phyloP scores from a whole-genome alignment of 2,888 invertebrate species.

The Cactoblastis cactorum region DNA sequence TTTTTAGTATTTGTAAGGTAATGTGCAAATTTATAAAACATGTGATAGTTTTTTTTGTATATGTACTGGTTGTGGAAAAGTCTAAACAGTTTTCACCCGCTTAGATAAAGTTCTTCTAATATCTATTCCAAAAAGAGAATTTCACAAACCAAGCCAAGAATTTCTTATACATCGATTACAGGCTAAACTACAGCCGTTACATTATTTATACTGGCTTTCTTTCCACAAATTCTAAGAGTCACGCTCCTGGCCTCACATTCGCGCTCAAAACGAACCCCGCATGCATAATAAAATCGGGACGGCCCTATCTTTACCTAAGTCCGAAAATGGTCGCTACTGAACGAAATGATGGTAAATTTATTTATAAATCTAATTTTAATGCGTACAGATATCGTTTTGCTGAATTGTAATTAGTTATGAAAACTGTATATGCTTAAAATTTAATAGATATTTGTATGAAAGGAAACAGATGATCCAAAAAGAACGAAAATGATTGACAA shows the following conservation, averaged over 20 bases:
- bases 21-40: too few species aligned
- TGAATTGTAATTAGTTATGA: not conserved
- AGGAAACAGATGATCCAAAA: too few species aligned
- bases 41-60: too few species aligned
- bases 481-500: too few species aligned
- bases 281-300: slow-evolving; percentile 13
- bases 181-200: slow-evolving; percentile 8
- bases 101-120: not conserved
- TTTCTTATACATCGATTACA: slow-evolving; percentile 4
- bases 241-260: slow-evolving; percentile 4
- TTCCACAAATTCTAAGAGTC: slow-evolving; percentile 3
- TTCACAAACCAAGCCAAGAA: not conserved
- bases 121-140: not conserved
- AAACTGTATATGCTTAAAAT: too few species aligned
- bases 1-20: too few species aligned
- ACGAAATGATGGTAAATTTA: not conserved
- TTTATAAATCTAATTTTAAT: not conserved
- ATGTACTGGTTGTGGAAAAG: too few species aligned
- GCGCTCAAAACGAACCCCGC: slow-evolving; percentile 12
- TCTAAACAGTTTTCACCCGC: too few species aligned
- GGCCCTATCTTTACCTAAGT: not conserved
- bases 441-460: too few species aligned
- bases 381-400: not conserved
- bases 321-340: not conserved
- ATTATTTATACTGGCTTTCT: slow-evolving; percentile 9